Evolutionary conservation across 2,113 vertebrate species (phyloP), one percentile per base, ranked within the genome.

Genomic region (Salvelinus sp.): DNA sequence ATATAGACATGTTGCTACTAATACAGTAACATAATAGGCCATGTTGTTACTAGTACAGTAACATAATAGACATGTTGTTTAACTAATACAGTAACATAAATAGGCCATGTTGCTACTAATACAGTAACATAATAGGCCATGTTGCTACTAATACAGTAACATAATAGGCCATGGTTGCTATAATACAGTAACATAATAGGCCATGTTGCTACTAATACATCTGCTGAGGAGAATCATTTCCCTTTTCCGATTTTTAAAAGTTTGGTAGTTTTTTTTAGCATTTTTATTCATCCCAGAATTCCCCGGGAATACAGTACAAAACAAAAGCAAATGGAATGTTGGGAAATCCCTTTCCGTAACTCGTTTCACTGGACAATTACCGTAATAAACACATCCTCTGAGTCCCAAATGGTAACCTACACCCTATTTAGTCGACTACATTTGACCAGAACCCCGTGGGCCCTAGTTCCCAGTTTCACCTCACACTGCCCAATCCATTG

Each of bases 221-320:
- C 90, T 93, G 93, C 91, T 91, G 82, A 83, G 87, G 86, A 90
- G 89, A 87, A 77, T 88, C 87, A 90, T 84, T 88, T 93, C 92
- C 92, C 91, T 91, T 91, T 76, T 38, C 33, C 7, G 33, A 72
- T 67, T 79, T 89, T 92, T 92, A 91, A 92, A 92, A 91, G 91
- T 85, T 88, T 86, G 79, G 69, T 74, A 7, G 82, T 87, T 88
- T 85, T 81, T 88, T 86, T 81, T 88, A 86, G 3, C 79, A 73
- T 91, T 88, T 88, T 82, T 89, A 91, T 91, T 90, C 88, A 86
- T 89, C 89, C 82, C 77, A 82, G 82, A 80, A 81, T 76, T 66
- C 82, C 23, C 73, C 30, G n/a, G 77, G 81, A 72, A 84, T 77
- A 82, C 77, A 87, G 79, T n/a, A 12, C n/a, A 63, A n/a, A 9